Conservation (phyloP, 2,888 invertebrate species). For the Hydropsyche betteni region DNA sequence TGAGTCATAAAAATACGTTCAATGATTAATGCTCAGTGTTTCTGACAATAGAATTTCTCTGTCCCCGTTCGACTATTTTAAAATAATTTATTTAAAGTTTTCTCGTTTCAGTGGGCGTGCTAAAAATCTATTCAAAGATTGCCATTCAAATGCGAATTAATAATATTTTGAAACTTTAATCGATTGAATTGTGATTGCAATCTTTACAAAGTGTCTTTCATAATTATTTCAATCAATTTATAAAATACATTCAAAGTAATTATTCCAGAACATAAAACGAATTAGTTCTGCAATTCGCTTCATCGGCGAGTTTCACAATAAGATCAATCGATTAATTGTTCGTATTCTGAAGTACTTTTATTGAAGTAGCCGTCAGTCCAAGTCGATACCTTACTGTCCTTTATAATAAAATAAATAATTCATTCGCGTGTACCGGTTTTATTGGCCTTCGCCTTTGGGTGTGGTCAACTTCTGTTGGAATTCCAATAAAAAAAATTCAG, state of each 20-base stretch:
- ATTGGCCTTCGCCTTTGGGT: slow-evolving; percentile 45
- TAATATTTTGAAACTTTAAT: no score
- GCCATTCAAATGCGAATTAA: no score
- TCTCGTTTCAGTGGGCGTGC: background rate
- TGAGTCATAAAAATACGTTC: slow-evolving; percentile 10
- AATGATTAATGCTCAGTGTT: no score
- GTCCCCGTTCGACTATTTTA: slow-evolving; percentile 20
- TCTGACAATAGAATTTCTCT: slow-evolving; percentile 22
- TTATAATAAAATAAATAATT: slow-evolving; percentile 35
- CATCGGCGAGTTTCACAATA: background rate
- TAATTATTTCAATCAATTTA: no score
- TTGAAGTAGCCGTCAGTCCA: slow-evolving; percentile 11
- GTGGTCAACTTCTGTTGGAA: slow-evolving; percentile 43
- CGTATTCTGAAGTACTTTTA: background rate
- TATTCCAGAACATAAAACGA: background rate
- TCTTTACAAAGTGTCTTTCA: no score
- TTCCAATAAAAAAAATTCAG: slow-evolving; percentile 39
- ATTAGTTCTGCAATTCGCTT: background rate
- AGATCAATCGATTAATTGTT: background rate
- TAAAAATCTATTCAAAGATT: background rate
- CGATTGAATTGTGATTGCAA: no score
- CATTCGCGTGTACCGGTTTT: slow-evolving; percentile 40
- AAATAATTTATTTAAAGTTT: background rate
- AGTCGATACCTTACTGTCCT: slow-evolving; percentile 24
- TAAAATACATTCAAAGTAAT: no score